Evolutionary conservation across 2,888 invertebrate species (phyloP), one percentile per base, ranked within the genome.

Genomic region (Camptogramma bilineatum): DNA sequence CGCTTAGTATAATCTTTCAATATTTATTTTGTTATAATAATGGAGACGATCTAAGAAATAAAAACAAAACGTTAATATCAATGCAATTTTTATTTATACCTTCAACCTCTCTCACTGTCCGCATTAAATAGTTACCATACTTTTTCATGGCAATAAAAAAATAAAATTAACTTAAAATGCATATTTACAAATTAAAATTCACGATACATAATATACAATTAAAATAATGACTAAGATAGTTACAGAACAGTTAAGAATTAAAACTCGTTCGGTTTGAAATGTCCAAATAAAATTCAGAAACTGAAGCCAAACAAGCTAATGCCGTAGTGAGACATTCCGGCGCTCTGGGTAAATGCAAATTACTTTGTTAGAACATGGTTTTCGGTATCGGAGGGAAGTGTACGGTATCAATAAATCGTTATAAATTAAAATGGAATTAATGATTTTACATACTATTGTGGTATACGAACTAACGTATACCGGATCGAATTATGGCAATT

Each of bases 171-270:
- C 87, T 90, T 90, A 90, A 83, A 87, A 85, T 83, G 82, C 86
- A 87, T 92, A 93, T 92, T 92, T 93, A 92, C 92, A 93, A 91
- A 91, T 90, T 82, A 89, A 83, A 86, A 82, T 85, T 82, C 84
- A 83, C 86, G 56, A 90, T 88, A 91, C 81, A 92, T 85, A 91
- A 88, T 88, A 91, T 89, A 91, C 90, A 92, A 86, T 88, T 91
- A 93, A 84, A 90, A 84, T 91, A 92, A 85, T 93, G 93, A 93
- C 93, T 92, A 90, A 87, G 82, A 81, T 84, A 87, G 76, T 79
- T 84, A 86, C 80, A 83, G 81, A 86, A 86, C 74, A 80, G 83
- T 85, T 81, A 80, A 82, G 78, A 76, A 76, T 76, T 81, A 81
- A 85, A 86, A 87, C 80, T 81, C 60, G 82, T 85, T 86, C 80